Percentiles rank a stretch among this genome's conserved stretches.
These are phyloP conservation scores for Chunga burmeisteri DNA, from an alignment of 2,113 vertebrate genomes.

Conservation along the genomic window DNA sequence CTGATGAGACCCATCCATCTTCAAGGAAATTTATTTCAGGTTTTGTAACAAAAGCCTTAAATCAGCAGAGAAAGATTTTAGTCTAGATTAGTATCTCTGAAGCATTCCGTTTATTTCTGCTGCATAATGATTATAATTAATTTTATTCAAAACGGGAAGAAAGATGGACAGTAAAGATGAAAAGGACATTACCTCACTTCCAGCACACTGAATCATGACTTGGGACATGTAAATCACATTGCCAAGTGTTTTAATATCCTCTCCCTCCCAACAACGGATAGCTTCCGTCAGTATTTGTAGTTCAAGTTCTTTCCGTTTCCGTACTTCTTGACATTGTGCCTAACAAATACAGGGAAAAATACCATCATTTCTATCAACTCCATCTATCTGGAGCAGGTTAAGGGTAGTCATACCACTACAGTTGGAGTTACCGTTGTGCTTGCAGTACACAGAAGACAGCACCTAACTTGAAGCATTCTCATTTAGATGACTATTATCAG, in stretches of 20 bases:
- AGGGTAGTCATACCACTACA: background rate
- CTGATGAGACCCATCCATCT: background rate
- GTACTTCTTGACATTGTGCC: constrained; percentile 95
- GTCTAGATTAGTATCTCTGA: background rate
- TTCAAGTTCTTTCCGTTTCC: constrained; percentile 95
- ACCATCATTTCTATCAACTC: background rate
- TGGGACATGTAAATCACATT: constrained; percentile 95
- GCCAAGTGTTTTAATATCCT: constrained; percentile 93
- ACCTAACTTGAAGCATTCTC: background rate
- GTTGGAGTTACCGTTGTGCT: background rate
- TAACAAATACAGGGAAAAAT: constrained; percentile 30
- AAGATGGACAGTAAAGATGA: background rate
- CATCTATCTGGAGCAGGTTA: background rate
- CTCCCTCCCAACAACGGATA: constrained; percentile 96
- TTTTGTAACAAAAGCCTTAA: background rate
- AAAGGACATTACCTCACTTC: constrained; percentile 83
- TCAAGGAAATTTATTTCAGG: background rate
- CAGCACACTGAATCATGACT: constrained; percentile 88
- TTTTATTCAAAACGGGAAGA: background rate
- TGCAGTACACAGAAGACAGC: background rate
- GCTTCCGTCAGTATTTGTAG: constrained; percentile 93
- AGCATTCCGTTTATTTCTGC: background rate
- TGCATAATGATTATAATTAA: background rate
- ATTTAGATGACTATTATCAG: background rate
- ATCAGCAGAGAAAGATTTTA: background rate